Evolutionary conservation across 2,113 vertebrate species (phyloP), one percentile per base, ranked within the genome.

Genomic region (Salvelinus alpinus): DNA sequence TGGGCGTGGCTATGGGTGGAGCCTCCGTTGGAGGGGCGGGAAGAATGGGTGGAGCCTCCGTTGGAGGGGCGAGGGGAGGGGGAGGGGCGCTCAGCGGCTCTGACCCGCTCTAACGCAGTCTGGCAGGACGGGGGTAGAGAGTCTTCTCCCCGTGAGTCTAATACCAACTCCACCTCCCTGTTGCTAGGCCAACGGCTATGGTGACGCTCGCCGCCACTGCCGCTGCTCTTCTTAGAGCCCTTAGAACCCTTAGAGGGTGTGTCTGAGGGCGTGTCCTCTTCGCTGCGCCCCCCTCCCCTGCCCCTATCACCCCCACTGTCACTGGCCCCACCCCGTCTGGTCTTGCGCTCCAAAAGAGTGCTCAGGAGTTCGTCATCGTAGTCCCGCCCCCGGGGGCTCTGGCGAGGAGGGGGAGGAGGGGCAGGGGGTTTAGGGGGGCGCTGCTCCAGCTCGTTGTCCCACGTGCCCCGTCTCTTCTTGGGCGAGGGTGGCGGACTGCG

Each of bases 341-440:
- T 91, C 85, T 96, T 96, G 70, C 95, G 95, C 57, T 98, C 96
- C 76, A 96, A 78, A 73, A 95, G 90, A 16, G 92, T 94, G 85
- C 90, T 94, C 65, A 96, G 93, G 86, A 95, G 94, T 22, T 94
- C 82, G 76, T 93, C 89, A 5, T 98, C 95, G 0, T 96, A 95
- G 75, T 95, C 95, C 87, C 91, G 94, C 44, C 92, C 94, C 16
- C 92, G 84, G 62, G 60, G 86, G 57, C 22, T 20, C 20, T 72
- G 93, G 94, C 0, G 91, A 90, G 1, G 86, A 83, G 29, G 87
- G 68, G 86, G 87, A 24, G 82, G 82, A 0, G 86, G 85, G n/a
- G 27, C 66, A 0, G 72, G 18, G 59, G 20, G 18, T 62, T n/a
- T 62, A 13, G n/a, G 18, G 20, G 59, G 51, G 4, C 51, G 51